Base-by-base conservation (phyloP, 2,888 invertebrate species). In the Lamellibrachia satsuma region DNA sequence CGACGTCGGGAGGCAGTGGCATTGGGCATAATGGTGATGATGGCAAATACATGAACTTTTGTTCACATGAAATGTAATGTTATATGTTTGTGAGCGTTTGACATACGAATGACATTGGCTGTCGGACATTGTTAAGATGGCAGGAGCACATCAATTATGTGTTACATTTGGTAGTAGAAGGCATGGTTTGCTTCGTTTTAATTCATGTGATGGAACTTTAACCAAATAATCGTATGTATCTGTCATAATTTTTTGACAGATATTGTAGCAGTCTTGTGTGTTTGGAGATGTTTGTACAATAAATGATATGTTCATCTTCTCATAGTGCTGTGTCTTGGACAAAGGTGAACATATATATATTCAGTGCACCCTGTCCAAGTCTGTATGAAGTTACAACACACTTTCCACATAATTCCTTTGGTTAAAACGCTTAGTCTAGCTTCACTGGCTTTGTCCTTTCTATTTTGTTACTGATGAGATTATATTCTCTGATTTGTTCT, bases 201-300 rank as follows among this genome's bases (percentile, higher is more conserved):
- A 75, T 75, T 75, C 75, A 75, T 75, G 22, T 75, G 75, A 75
- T n/a, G 22, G n/a, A 75, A 22, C 75, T 75, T 75, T 75, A 75
- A 75, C 75, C 75, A 75, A 75, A 75, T 57, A 57, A 57, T 75
- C 15, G n/a, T 75, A 75, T n/a, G 22, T 75, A 22, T 75, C 75
- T n/a, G 75, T 75, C 75, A n/a, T 22, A 2, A 22, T 75, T 75
- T 75, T 75, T 75, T 75, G 22, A 75, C 75, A 75, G 75, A 6
- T 75, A 75, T 75, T 75, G 75, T 75, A 75, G 75, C 75, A 75
- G 75, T 75, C 75, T 75, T 75, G 75, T 75, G 75, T 75, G 75
- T 75, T 75, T 75, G 75, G 75, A 75, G 75, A 75, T 75, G 75
- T 75, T 75, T 22, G 75, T 75, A 75, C 75, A 75, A 75, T 75